phyloP scores from a whole-genome alignment of 2,113 vertebrate species.

The Pimephales promelas region DNA sequence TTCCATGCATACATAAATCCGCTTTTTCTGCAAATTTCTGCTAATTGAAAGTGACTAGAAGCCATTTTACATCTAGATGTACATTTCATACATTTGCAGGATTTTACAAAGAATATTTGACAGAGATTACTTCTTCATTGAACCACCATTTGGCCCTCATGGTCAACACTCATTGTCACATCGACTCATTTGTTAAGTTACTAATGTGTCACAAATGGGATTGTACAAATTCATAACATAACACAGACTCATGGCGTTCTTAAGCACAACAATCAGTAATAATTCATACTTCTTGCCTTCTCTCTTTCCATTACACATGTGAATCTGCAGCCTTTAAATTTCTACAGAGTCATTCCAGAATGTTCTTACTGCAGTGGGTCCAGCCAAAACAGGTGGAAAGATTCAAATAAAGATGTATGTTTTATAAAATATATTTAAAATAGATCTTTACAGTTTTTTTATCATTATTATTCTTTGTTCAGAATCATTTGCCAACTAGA shows the following conservation, averaged over 20 bases:
- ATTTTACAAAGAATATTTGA: not conserved
- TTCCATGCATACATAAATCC: not conserved
- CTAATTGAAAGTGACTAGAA: not conserved
- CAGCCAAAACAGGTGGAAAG: constrained; percentile 40
- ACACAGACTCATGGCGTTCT: not conserved
- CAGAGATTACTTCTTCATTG: no score
- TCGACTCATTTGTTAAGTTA: not conserved
- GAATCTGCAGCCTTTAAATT: not conserved
- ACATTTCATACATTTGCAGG: not conserved
- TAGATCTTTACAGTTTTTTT: constrained; percentile 59
- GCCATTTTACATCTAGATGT: not conserved
- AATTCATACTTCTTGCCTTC: not conserved
- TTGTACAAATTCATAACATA: not conserved
- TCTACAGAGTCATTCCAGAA: constrained; percentile 61
- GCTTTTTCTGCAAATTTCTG: not conserved
- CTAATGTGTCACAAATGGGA: not conserved
- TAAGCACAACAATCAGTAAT: constrained; percentile 3
- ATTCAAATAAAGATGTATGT: constrained; percentile 46
- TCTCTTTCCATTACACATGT: not conserved
- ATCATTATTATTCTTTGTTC: constrained; percentile 36
- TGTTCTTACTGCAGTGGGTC: constrained; percentile 49
- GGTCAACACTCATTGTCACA: no score
- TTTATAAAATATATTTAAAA: constrained; percentile 66
- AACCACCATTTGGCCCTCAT: no score
- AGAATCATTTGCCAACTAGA: constrained; percentile 72